A percentile compares a stretch with the other conserved stretches of the same genome.
These are phyloP conservation scores for Ornithorhynchus anatinus DNA, from an alignment of 2,113 vertebrate genomes.

Conservation along the genomic window DNA sequence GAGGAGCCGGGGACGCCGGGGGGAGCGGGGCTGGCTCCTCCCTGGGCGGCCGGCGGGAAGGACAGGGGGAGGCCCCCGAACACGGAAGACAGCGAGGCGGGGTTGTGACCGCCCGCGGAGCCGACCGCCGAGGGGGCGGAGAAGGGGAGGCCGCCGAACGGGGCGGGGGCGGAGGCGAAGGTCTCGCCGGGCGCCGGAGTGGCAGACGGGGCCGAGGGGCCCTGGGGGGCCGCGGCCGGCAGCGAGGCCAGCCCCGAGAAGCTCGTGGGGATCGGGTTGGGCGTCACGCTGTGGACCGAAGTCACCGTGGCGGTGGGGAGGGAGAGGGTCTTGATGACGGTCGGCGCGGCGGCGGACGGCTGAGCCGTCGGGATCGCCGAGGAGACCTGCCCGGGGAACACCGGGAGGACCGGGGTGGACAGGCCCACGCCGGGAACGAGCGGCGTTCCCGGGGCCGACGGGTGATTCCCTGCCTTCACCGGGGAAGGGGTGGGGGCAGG, in stretches of 20 bases:
- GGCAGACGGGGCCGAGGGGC: conserved; percentile 75
- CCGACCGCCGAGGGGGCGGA: conserved; percentile 67
- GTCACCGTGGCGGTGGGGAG: conserved; percentile 58
- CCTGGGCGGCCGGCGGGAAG: conserved; percentile 60
- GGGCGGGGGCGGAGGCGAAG: conserved; percentile 70
- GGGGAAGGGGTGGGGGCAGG: conserved; percentile 80
- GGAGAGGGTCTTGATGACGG: conserved; percentile 74
- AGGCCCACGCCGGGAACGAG: conserved; percentile 65
- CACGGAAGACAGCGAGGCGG: conserved; percentile 77
- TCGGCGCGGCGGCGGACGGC: conserved; percentile 60
- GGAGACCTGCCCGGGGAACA: conserved; percentile 72
- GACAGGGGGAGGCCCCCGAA: conserved; percentile 77
- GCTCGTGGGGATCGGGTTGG: conserved; percentile 79
- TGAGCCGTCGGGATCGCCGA: conserved; percentile 65
- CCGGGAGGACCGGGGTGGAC: conserved; percentile 64
- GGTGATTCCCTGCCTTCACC: conserved; percentile 72
- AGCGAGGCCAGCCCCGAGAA: conserved; percentile 83
- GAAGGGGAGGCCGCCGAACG: conserved; percentile 74
- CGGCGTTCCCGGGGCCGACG: conserved; percentile 65
- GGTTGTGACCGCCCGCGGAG: conserved; percentile 71
- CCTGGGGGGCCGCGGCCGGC: conserved; percentile 59
- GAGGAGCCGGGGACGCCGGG: conserved; percentile 65
- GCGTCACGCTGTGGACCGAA: conserved; percentile 68
- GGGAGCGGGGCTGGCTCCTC: conserved; percentile 66
- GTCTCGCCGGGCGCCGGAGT: conserved; percentile 72